Conservation (phyloP, 2,888 invertebrate species). For the Corythucha ciliata region DNA sequence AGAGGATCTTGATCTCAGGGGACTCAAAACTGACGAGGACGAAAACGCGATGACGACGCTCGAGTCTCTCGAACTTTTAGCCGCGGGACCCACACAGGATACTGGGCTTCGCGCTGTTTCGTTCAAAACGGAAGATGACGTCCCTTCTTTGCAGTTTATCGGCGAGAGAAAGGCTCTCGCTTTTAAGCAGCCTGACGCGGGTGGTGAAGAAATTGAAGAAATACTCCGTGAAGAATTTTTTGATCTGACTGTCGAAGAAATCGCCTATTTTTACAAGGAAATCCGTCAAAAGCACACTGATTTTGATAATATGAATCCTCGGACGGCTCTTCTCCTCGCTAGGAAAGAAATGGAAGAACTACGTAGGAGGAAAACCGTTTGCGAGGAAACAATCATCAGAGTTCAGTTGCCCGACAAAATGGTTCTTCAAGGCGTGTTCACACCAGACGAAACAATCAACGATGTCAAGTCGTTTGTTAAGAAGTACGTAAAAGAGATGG, state of each 20-base stretch:
- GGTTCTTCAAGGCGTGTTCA: conserved; percentile 78
- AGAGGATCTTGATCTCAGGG: conserved; percentile 20
- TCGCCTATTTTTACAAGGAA: conserved; percentile 63
- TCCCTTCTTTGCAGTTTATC: conserved; percentile 8
- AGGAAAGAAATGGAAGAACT: conserved; percentile 15
- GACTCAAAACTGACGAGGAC: conserved; percentile 21
- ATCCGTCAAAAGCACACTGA: conserved; percentile 48
- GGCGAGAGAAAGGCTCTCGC: conserved; percentile 22
- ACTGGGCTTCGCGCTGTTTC: conserved; percentile 17
- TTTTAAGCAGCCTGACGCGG: conserved; percentile 16
- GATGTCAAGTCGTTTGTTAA: conserved; percentile 65
- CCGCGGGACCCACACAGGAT: conserved; percentile 16
- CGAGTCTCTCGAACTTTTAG: conserved; percentile 18
- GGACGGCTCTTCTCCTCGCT: too few relatives aligned
- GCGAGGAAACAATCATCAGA: conserved; percentile 63
- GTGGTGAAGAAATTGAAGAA: conserved; percentile 43
- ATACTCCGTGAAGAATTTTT: conserved; percentile 77
- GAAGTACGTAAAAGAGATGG: conserved; percentile 56
- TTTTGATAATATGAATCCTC: too few relatives aligned
- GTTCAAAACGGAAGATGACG: conserved; percentile 15
- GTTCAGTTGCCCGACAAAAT: conserved; percentile 78
- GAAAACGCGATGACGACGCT: conserved; percentile 12
- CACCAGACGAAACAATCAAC: conserved; percentile 61
- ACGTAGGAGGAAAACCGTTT: conserved; percentile 54
- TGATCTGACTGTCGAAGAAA: conserved; percentile 73